phyloP scores from a whole-genome alignment of 2,113 vertebrate genomes.

The Phylloscopus trochiloides region DNA sequence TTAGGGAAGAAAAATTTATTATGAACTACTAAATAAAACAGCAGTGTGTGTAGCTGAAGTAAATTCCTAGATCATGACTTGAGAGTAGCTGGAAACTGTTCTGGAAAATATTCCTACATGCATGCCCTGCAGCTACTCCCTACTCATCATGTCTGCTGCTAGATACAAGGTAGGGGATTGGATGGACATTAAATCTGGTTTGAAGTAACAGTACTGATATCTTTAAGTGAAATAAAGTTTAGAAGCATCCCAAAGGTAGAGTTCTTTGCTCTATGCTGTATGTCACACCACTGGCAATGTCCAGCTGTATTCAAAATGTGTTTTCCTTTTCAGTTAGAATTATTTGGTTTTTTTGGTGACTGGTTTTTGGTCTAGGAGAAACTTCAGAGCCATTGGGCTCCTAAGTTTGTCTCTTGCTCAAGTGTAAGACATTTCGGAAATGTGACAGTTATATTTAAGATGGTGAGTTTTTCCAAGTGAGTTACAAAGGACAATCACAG shows the following conservation, averaged over 20 bases:
- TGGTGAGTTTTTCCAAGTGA: background rate
- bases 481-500: background rate
- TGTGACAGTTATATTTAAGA: background rate
- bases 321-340: background rate
- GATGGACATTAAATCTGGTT: background rate
- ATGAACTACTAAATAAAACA: background rate
- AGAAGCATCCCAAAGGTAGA: background rate
- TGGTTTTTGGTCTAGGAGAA: background rate
- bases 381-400: background rate
- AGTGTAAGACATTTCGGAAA: background rate
- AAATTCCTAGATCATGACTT: background rate
- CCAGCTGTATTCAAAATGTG: background rate
- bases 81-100: background rate
- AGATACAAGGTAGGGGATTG: background rate
- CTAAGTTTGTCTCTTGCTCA: background rate
- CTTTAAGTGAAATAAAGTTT: background rate
- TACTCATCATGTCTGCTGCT: background rate
- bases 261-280: background rate
- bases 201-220: background rate
- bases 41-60: background rate
- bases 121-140: background rate
- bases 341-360: background rate
- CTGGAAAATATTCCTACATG: background rate
- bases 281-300: background rate
- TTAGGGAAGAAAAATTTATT: background rate